Base-by-base conservation (phyloP, 2,797 vertebrate genomes). In the Propithecus deckenii region DNA sequence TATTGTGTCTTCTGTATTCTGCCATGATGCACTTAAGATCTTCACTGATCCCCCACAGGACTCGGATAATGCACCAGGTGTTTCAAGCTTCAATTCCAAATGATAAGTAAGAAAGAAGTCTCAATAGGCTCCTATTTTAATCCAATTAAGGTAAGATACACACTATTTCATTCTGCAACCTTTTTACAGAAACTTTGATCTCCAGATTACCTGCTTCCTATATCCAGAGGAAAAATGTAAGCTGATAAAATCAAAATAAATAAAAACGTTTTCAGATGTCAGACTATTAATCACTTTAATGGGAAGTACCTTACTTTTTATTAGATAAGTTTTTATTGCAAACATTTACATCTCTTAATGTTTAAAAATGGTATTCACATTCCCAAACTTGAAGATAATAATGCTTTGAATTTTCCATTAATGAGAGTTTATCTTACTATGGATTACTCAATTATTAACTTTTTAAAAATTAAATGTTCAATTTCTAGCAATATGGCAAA, bases 391-490 rank as follows among this genome's bases (percentile, higher is more conserved):
- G 35, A 69, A 87, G 43, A 38, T 46, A 72, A 81, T 18, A 95
- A 78, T 57, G 7, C 20, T 76, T 61, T 57, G 12, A 86, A 76
- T 76, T 65, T 52, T 84, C 71, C 17, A 32, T 7, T 69, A n/a
- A 81, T 61, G 38, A 80, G 59, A 80, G 14, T 43, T 81, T 85
- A 46, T 46, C n/a, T 91, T 89, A 43, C 17, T 52, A 50, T 76
- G 59, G 18, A 83, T 76, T 92, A 78, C 15, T 50, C 14, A 78
- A 1, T 84, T 25, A 43, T 13, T 6, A 5, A 71, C 55, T 48
- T 59, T 72, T 79, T 71, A 69, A 71, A 87, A 69, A 85, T 61
- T 52, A 94, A 92, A 76, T 75, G 18, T 72, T 93, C 32, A 95
- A 83, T 17, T 91, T 92, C n/a, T 65, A 75, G 43, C 23, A 88